A percentile compares a stretch with the other conserved stretches of the same genome.
Conservation (phyloP, 2,113 vertebrate genomes). For the Podocnemis expansa region DNA sequence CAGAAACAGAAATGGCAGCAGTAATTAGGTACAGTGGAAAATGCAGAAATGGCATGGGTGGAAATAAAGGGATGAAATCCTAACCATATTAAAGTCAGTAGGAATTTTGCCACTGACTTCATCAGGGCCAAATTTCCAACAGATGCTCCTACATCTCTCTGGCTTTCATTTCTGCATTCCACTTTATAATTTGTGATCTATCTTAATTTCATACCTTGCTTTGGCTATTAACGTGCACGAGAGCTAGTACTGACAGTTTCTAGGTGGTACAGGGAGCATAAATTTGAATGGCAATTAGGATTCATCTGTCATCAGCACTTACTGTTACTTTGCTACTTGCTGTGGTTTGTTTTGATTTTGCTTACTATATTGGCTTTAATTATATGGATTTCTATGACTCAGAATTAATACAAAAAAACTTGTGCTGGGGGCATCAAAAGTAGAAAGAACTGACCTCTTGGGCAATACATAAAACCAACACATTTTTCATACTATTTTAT, state of each 20-base stretch:
- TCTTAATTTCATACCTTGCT: background rate
- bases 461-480: background rate
- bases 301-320: background rate
- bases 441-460: background rate
- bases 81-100: background rate
- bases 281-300: background rate
- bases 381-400: background rate
- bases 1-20: background rate
- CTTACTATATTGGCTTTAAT: background rate
- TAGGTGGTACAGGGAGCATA: background rate
- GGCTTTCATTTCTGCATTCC: background rate
- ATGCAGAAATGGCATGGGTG: background rate
- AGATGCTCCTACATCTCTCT: background rate
- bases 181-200: background rate
- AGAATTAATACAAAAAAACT: background rate
- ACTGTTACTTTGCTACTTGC: background rate
- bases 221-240: background rate
- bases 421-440: background rate
- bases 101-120: background rate
- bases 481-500: background rate
- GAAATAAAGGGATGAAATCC: fast-evolving
- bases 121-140: background rate
- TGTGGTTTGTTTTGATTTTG: background rate
- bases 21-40: background rate
- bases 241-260: background rate